Evolutionary conservation across 2,797 vertebrate species (phyloP).

Genomic region (Gouania willdenowi): DNA sequence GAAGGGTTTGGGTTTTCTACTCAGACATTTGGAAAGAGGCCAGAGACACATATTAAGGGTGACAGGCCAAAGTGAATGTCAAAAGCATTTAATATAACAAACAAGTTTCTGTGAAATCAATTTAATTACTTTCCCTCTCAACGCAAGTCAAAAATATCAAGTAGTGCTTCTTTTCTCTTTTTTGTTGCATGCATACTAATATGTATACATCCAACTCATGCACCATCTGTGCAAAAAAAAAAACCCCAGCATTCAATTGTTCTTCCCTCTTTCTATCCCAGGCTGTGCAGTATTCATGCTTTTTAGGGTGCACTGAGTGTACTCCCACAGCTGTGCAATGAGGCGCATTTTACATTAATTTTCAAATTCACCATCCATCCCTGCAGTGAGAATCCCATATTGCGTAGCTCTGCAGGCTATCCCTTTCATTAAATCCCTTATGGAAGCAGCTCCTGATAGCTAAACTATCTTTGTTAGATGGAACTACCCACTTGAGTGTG

Average conservation of each 20-base stretch:
- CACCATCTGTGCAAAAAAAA: constrained; percentile 53
- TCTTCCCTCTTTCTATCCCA: constrained; percentile 51
- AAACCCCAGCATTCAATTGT: constrained; percentile 51
- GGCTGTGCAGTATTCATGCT: constrained; percentile 62
- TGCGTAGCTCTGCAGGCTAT: constrained; percentile 59
- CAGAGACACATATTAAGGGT: neutral
- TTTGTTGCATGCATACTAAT: constrained; percentile 71
- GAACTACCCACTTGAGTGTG: constrained; percentile 13
- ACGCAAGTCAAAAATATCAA: constrained; percentile 71
- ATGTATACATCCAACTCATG: constrained; percentile 70
- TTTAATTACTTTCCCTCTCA: constrained; percentile 38
- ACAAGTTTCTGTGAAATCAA: constrained; percentile 19
- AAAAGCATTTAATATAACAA: constrained; percentile 25
- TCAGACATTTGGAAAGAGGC: constrained; percentile 10
- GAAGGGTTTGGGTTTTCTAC: constrained; percentile 33
- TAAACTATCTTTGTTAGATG: constrained; percentile 44
- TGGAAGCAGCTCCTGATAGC: constrained; percentile 58
- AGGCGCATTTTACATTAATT: constrained; percentile 63
- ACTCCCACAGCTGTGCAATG: constrained; percentile 71
- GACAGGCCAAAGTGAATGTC: constrained; percentile 23
- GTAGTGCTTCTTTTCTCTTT: constrained; percentile 60
- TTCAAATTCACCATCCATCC: constrained; percentile 62
- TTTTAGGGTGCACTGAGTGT: constrained; percentile 37
- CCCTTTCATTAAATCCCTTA: constrained; percentile 67
- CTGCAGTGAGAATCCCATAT: constrained; percentile 46